Percentiles rank a stretch among this genome's conserved stretches.
These are phyloP conservation scores for Xiphorhynchus elegans DNA, from an alignment of 2,113 vertebrate species.

Conservation along the genomic window DNA sequence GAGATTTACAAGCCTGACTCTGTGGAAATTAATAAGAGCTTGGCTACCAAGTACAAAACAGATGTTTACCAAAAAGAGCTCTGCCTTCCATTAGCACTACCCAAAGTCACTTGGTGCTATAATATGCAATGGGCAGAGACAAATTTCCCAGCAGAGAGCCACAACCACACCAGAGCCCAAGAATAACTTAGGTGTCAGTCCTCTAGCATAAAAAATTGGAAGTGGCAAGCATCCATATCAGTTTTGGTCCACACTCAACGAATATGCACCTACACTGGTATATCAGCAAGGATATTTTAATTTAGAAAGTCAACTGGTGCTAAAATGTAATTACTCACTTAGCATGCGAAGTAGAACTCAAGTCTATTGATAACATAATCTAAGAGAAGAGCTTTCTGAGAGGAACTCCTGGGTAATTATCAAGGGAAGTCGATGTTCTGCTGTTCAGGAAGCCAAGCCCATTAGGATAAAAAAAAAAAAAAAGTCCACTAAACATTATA, in stretches of 20 bases:
- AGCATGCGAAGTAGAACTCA: background rate
- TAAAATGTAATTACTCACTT: background rate
- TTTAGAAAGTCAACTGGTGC: background rate
- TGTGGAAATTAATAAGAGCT: background rate
- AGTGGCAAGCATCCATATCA: background rate
- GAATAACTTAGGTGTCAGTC: background rate
- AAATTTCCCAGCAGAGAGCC: background rate
- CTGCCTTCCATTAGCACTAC: background rate
- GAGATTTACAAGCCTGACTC: background rate
- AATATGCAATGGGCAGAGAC: background rate
- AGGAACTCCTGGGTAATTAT: conserved; percentile 45
- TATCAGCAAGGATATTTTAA: background rate
- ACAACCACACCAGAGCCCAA: background rate
- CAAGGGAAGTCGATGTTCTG: conserved; percentile 15
- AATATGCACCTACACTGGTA: background rate
- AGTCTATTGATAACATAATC: background rate
- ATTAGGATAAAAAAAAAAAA: background rate
- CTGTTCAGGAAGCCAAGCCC: conserved; percentile 63
- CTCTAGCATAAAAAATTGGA: background rate
- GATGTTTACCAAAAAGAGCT: background rate
- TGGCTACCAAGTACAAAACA: background rate
- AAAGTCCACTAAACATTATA: background rate
- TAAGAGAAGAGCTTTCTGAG: conserved; percentile 26
- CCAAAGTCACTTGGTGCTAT: background rate
- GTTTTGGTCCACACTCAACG: background rate